A percentile compares a stretch with the other conserved stretches of the same genome.
Conservation (phyloP, 2,888 invertebrate genomes). For the Eustalomyia histrio region DNA sequence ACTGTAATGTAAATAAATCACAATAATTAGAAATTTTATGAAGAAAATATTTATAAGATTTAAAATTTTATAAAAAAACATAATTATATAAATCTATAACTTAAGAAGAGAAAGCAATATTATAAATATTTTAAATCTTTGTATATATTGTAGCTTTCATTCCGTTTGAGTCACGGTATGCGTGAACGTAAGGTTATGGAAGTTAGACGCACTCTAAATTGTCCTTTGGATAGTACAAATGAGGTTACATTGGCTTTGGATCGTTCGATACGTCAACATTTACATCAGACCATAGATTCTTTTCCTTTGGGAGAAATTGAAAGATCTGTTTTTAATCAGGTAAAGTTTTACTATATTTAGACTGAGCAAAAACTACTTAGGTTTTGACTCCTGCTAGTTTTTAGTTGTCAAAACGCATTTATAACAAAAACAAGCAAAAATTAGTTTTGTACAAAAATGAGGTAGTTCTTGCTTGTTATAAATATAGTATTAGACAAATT, state of each 20-base stretch:
- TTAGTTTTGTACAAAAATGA: too few species aligned
- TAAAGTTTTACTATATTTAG: slow-evolving; percentile 69
- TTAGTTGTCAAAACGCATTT: too few species aligned
- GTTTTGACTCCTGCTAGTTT: too few species aligned
- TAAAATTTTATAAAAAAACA: not conserved
- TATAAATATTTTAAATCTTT: not conserved
- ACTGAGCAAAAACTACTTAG: too few species aligned
- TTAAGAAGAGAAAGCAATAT: not conserved
- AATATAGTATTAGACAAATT: too few species aligned
- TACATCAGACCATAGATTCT: slow-evolving; percentile 85
- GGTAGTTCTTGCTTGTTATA: too few species aligned
- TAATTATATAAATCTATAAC: not conserved
- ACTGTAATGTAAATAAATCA: slow-evolving; percentile 8
- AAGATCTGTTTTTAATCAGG: slow-evolving; percentile 84
- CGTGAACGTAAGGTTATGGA: slow-evolving; percentile 87
- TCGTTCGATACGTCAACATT: slow-evolving; percentile 83
- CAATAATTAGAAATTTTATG: slow-evolving; percentile 13
- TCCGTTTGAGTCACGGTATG: slow-evolving; percentile 85
- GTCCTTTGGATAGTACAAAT: slow-evolving; percentile 79
- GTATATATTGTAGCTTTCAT: slow-evolving; percentile 82
- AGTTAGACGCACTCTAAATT: slow-evolving; percentile 83
- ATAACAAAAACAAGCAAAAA: too few species aligned
- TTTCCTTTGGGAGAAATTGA: slow-evolving; percentile 86
- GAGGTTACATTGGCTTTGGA: slow-evolving; percentile 80
- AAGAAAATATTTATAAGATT: slow-evolving; percentile 2